Evolutionary conservation across 2,888 invertebrate species (phyloP).

Genomic region (Chalcis sispes): DNA sequence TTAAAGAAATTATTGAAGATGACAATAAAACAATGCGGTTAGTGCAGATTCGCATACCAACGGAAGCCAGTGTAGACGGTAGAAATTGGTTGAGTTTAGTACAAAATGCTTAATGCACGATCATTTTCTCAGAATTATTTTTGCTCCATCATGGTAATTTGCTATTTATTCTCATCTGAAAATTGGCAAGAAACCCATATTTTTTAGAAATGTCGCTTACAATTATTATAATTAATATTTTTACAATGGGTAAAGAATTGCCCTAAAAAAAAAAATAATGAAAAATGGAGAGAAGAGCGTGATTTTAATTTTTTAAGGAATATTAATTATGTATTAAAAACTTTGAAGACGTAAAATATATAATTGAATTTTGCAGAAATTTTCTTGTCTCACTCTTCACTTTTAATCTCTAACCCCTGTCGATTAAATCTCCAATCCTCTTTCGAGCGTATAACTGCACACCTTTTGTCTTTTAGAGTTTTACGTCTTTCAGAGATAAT

Average conservation of each 20-base stretch:
- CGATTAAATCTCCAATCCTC: slow-evolving; percentile 31
- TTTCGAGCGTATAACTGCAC: slow-evolving; percentile 9
- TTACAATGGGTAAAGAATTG: slow-evolving; percentile 4
- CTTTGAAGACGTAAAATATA: slow-evolving; percentile 45
- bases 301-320: slow-evolving; percentile 46
- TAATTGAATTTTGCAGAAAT: slow-evolving; percentile 49
- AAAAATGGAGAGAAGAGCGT: slow-evolving; percentile 10
- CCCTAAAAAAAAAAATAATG: background rate
- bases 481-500: slow-evolving; percentile 48
- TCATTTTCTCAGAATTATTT: too few relatives aligned
- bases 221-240: slow-evolving; percentile 3
- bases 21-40: slow-evolving; percentile 69
- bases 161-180: background rate
- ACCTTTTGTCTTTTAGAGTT: slow-evolving; percentile 47
- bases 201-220: slow-evolving; percentile 1
- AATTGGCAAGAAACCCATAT: background rate
- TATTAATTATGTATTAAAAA: slow-evolving; percentile 47
- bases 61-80: slow-evolving; percentile 64
- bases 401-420: slow-evolving; percentile 23
- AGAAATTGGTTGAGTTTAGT: slow-evolving; percentile 72
- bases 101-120: slow-evolving; percentile 59
- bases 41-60: slow-evolving; percentile 72
- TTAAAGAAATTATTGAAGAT: slow-evolving; percentile 67
- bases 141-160: background rate
- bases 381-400: slow-evolving; percentile 22